Base-by-base conservation (phyloP, 2,797 vertebrate species). In the Notolabrus celidotus region DNA sequence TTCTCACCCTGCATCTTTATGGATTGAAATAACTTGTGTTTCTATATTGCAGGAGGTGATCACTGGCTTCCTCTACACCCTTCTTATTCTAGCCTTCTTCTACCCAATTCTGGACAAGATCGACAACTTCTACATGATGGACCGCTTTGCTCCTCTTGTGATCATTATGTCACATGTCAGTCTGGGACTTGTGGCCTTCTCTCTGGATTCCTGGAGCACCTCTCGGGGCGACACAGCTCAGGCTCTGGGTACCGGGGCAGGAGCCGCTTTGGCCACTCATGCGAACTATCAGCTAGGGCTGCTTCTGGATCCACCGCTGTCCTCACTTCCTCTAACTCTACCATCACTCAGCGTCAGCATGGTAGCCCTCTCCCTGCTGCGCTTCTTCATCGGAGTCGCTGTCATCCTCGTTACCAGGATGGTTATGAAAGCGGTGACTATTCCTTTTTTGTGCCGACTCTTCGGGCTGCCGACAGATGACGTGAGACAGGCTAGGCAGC, bases 151-250 rank as follows among this genome's bases (percentile, higher is more conserved):
- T 34, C 96, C 97, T 0, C 89, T 97, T 3, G 90, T 95, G 65
- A 96, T 97, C 73, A 88, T 97, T 4, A 69, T 95, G 39, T 90
- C 96, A 4, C 97, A 99, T 2, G 91, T 99, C 49, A 94, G 95
- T 53, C 74, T 98, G 73, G 97, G 97, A 47, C 94, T 99, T 41
- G 94, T 97, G 80, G 97, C 97, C 20, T 99, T 99, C 82, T 95
- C 96, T 5, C 92, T 99, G 52, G 98, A 99, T 80, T 96, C 97
- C 0, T 99, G 98, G 98, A 99, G 98, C 92, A 99, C 97, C 0
- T 99, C 98, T 0, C 94, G 98, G 2, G 97, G 96, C 0, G 98
- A 99, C 85, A 99, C 98, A 0, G 97, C 98, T 38, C 95, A 99
- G 87, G 97, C 96, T 16, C 90, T 99, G 59, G 98, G 96, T 86